phyloP scores from a whole-genome alignment of 30 jellyfish, hydroid and myxozoan species.

The Pseudorhiza aurosa region DNA sequence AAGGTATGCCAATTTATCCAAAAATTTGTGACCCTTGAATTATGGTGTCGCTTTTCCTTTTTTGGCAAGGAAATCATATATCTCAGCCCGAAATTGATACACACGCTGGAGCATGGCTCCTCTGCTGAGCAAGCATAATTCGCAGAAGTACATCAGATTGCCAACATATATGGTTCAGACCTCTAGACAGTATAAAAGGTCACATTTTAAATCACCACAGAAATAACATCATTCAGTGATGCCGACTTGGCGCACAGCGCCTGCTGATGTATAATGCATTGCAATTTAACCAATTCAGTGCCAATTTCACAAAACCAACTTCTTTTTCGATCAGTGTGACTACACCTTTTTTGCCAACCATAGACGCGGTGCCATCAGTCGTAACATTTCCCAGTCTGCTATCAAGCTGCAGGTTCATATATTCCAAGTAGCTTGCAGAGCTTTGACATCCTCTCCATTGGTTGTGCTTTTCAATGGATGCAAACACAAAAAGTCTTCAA shows the following conservation, averaged over 20 bases:
- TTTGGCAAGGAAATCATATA: slow-evolving; percentile 20
- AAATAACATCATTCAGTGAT: background rate
- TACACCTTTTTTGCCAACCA: slow-evolving; percentile 18
- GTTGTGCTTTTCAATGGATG: slow-evolving; percentile 19
- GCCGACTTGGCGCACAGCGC: slow-evolving; percentile 25
- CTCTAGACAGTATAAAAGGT: slow-evolving; percentile 4
- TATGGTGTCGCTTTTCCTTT: slow-evolving; percentile 1
- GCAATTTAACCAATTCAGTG: background rate
- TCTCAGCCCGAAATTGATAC: slow-evolving; percentile 13
- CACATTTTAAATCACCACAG: background rate
- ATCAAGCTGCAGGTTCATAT: background rate
- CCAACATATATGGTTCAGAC: background rate
- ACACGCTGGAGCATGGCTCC: too few relatives aligned
- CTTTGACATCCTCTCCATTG: slow-evolving; percentile 21
- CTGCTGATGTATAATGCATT: slow-evolving; percentile 34
- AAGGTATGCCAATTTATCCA: too few relatives aligned
- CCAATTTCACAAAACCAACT: background rate
- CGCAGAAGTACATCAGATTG: slow-evolving; percentile 16
- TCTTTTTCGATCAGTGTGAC: slow-evolving; percentile 10
- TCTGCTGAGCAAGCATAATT: slow-evolving; percentile 29
- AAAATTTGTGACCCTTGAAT: slow-evolving; percentile 1
- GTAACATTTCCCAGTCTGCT: slow-evolving; percentile 8
- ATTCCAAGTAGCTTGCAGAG: too few relatives aligned
- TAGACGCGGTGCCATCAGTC: slow-evolving; percentile 38
- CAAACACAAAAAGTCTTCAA: slow-evolving; percentile 16